Base-by-base conservation (phyloP, 2,113 vertebrate species). In the Coptodon rendalli region DNA sequence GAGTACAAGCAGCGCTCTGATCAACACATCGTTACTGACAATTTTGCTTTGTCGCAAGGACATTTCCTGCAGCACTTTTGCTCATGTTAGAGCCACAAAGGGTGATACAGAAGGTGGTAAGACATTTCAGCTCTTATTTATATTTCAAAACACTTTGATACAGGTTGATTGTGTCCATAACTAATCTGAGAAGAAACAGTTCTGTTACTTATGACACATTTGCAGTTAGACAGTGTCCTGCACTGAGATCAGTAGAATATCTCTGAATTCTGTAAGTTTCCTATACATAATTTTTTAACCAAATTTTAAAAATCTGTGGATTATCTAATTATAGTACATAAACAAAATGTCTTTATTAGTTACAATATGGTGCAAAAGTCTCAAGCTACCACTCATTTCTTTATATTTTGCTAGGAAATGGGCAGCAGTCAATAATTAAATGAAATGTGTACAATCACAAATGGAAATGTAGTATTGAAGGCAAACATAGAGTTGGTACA, bases 401-500 rank as follows among this genome's bases (percentile, higher is more conserved):
- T 73, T 45, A 45, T 1, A 17, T 73, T 73, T 45, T 73, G 38
- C 8, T 45, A 16, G 38, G 13, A 73, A 45, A 73, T 16, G 13
- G 8, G 13, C 38, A 45, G 40, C 40, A 6, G 1, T 16, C 68
- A 45, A 0, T 43, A 45, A 3, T 45, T 6, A 16, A 45, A 16
- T 73, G 0, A 45, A 45, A 43, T 27, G 0, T 17, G n/a, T 73
- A 16, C 66, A 27, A 2, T 73, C 38, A 73, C 40, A 73, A 40
- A 14, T 43, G 40, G 0, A 71, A 71, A 1, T 71, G 19, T 38
- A 40, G 36, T 22, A 40, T 68, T 13, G 7, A 40, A 38, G 11
- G 61, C 34, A 66, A 68, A 68, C 7, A 40, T 13, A 40, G 17
- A 66, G 66, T 43, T 0, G 7, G 5, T 24, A 24, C 36, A 71